phyloP scores from a whole-genome alignment of 2,888 invertebrate genomes.

The Nephrotoma appendiculata region DNA sequence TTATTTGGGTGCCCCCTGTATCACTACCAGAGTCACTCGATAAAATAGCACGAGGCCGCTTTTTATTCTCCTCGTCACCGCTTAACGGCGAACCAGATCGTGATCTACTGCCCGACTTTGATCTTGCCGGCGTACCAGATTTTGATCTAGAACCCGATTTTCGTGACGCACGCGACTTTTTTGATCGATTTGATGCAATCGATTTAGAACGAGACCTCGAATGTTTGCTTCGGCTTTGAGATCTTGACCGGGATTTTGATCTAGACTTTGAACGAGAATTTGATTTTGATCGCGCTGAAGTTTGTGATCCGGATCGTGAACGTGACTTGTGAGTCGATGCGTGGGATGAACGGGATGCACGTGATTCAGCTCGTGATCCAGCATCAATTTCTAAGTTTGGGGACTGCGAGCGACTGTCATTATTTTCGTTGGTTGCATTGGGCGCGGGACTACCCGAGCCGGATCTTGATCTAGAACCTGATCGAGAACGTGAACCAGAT shows the following conservation, averaged over 20 bases:
- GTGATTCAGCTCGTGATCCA: constrained; percentile 15
- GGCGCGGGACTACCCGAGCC: constrained; percentile 16
- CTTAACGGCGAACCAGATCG: constrained; percentile 24
- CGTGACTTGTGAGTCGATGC: constrained; percentile 32
- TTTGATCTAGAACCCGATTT: constrained; percentile 8
- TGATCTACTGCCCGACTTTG: constrained; percentile 18
- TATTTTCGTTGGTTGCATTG: constrained; percentile 8
- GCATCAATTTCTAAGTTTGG: constrained; percentile 38
- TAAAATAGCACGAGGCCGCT: constrained; percentile 30
- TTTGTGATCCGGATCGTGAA: constrained; percentile 11
- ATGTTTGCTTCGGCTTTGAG: constrained; percentile 8
- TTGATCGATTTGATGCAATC: constrained; percentile 10
- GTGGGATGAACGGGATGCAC: constrained; percentile 8
- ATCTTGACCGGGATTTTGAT: constrained; percentile 14
- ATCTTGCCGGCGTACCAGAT: constrained; percentile 8
- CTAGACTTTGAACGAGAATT: constrained; percentile 15
- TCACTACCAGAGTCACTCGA: constrained; percentile 38
- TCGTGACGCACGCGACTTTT: constrained; percentile 15
- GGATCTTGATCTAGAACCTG: constrained; percentile 15
- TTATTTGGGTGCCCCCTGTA: constrained; percentile 20
- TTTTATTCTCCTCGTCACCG: constrained; percentile 26
- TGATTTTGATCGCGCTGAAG: constrained; percentile 13
- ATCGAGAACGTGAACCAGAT: constrained; percentile 17
- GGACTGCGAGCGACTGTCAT: constrained; percentile 19
- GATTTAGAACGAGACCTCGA: constrained; percentile 16